phyloP scores from a whole-genome alignment of 2,888 invertebrate species.

The Macroteleia sp. region DNA sequence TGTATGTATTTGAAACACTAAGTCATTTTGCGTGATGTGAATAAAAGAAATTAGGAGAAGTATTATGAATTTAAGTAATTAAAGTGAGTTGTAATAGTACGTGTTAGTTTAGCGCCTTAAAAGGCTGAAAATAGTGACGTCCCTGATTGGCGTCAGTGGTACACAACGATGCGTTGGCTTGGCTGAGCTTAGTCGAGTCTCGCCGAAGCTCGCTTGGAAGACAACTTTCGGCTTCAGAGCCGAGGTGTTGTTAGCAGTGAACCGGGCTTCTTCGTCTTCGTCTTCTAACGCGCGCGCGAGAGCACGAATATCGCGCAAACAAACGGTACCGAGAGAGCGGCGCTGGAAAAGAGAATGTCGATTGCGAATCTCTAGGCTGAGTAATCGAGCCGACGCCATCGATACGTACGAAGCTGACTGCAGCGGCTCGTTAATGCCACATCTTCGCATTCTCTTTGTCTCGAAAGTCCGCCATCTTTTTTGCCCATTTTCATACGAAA shows the following conservation, averaged over 20 bases:
- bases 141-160: conserved; percentile 37
- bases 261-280: conserved; percentile 48
- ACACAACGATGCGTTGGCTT: conserved; percentile 28
- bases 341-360: conserved; percentile 64
- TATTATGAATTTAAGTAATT: too few species aligned
- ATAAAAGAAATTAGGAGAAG: too few species aligned
- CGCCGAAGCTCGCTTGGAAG: conserved; percentile 14
- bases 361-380: conserved; percentile 63
- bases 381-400: conserved; percentile 65
- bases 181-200: conserved; percentile 19
- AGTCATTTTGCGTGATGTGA: too few species aligned
- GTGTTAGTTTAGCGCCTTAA: too few species aligned
- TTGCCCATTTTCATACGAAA: conserved; percentile 34
- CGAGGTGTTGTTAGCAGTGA: conserved; percentile 42
- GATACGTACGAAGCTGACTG: conserved; percentile 58
- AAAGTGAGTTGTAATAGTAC: too few species aligned
- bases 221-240: conserved; percentile 40
- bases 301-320: conserved; percentile 54
- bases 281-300: conserved; percentile 39
- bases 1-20: too few species aligned
- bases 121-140: conserved; percentile 5
- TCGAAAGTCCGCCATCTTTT: conserved; percentile 33
- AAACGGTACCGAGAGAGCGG: conserved; percentile 64
- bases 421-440: conserved; percentile 58
- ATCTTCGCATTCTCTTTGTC: conserved; percentile 50